Evolutionary conservation across 2,113 vertebrate species (phyloP).

Genomic region (Osmerus eperlanus): DNA sequence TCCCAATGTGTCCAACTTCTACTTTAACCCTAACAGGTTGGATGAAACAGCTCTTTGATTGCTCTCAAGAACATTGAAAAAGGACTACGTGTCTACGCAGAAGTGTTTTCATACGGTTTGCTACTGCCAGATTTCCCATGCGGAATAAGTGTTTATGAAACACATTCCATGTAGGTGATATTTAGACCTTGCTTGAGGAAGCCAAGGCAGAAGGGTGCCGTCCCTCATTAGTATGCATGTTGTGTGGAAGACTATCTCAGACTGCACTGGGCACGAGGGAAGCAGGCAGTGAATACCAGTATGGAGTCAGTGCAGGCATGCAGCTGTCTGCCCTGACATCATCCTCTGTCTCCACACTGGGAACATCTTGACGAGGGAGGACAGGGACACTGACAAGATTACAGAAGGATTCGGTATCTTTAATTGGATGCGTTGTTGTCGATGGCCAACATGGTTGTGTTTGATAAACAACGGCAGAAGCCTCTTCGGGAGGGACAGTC

Average conservation of each 20-base stretch:
- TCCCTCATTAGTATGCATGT: slow-evolving; percentile 43
- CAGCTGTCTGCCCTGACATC: slow-evolving; percentile 33
- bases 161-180: slow-evolving; percentile 41
- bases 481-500: background rate
- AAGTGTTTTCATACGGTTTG: slow-evolving; percentile 13
- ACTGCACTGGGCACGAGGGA: slow-evolving; percentile 13
- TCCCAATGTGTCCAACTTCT: background rate
- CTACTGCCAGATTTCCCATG: slow-evolving; percentile 10
- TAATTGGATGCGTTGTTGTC: background rate
- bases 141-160: slow-evolving; percentile 28
- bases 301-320: slow-evolving; percentile 8
- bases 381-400: background rate
- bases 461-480: background rate
- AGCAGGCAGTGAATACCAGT: slow-evolving; percentile 14
- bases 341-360: background rate
- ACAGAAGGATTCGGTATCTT: background rate
- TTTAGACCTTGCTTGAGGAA: slow-evolving; percentile 44
- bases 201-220: slow-evolving; percentile 10
- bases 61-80: too few species aligned
- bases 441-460: too few species aligned
- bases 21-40: background rate
- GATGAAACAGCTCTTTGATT: too few species aligned
- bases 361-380: background rate
- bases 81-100: background rate
- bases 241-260: slow-evolving; percentile 43